Base-by-base conservation (phyloP, 1,140 invertebrate genomes). In the Cydia pomonella region DNA sequence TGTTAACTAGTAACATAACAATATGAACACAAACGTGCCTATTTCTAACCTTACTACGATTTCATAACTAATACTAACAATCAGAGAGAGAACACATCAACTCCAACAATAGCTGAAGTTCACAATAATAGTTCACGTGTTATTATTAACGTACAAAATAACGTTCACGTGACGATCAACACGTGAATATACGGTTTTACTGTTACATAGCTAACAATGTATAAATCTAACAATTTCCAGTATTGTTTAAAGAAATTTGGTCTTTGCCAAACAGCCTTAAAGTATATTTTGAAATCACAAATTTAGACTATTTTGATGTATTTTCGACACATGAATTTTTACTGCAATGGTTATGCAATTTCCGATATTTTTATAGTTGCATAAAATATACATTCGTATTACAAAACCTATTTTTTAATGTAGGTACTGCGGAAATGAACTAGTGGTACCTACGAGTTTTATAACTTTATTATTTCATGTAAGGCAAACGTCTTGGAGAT, bases 91-190 rank as follows among this genome's bases (percentile, higher is more conserved):
- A 21, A 2, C 7, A 59, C n/a, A 59, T 4, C 3, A 59, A 10
- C 50, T 59, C 4, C 47, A 18, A 59, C 53, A 59, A 21, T 59
- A 59, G 0, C 5, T 21, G 7, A 23, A 59, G 53, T 18, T 59
- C n/a, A 59, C 18, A 59, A 59, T 59, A 59, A 59, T 59, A 59
- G 53, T 59, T 59, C 53, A 59, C 53, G 53, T 59, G 53, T 59
- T 59, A 21, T 9, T 59, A 6, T 50, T 16, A 18, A 50, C 47
- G n/a, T n/a, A 21, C 9, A 59, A 9, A 21, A 59, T 21, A 59
- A 59, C 53, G 53, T 29, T 64, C 62, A 64, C 62, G 62, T 64
- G 62, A 29, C 23, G 13, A 3, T 3, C 5, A 13, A 64, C 62
- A 64, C 62, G 62, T 64, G 62, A 27, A 64, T 2, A 4, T 64